phyloP scores from a whole-genome alignment of 2,797 vertebrate species.

The Megaceryle alcyon region DNA sequence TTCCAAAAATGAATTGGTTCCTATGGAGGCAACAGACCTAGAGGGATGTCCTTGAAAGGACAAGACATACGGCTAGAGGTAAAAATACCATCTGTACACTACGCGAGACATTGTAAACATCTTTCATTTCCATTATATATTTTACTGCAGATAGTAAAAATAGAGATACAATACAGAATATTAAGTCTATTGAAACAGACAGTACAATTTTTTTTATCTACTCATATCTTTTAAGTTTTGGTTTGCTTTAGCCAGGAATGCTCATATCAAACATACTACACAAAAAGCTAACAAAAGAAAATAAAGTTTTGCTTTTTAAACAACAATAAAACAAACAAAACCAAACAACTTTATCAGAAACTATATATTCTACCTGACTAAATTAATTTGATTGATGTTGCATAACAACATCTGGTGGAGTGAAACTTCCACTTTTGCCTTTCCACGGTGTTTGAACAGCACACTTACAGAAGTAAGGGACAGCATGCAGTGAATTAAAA shows the following conservation, averaged over 20 bases:
- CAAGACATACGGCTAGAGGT: constrained; percentile 11
- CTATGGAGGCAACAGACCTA: constrained; percentile 25
- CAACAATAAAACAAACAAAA: too few species aligned
- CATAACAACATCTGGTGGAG: background rate
- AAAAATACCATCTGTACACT: constrained; percentile 58
- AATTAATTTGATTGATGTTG: background rate
- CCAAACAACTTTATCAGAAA: background rate
- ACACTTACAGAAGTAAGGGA: background rate
- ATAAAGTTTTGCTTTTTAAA: background rate
- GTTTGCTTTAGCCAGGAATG: background rate
- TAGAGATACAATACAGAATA: background rate
- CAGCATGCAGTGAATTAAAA: background rate
- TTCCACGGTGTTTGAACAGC: background rate
- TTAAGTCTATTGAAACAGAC: background rate
- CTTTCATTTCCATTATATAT: background rate
- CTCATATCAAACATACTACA: rapidly evolving
- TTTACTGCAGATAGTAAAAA: constrained; percentile 23
- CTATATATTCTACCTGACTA: background rate
- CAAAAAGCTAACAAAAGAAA: background rate
- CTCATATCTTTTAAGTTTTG: background rate
- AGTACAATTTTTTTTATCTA: background rate
- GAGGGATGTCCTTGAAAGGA: constrained; percentile 30
- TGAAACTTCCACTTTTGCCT: background rate
- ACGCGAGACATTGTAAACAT: background rate
- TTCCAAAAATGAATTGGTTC: constrained; percentile 40